Base-by-base conservation (phyloP, 2,113 vertebrate genomes). In the Neopipo cinnamomea region DNA sequence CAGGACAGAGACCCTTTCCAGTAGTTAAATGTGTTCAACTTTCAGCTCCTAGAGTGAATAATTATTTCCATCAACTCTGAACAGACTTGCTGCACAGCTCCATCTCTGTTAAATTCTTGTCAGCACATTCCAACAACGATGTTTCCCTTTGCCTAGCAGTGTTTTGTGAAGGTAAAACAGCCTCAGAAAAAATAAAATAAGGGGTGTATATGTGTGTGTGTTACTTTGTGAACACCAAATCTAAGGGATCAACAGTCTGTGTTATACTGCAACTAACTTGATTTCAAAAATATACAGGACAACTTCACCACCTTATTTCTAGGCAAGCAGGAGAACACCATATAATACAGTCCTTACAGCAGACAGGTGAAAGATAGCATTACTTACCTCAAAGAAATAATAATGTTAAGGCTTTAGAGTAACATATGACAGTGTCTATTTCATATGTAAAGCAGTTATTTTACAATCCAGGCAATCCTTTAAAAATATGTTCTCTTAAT, bases 111-210 rank as follows among this genome's bases (percentile, higher is more conserved):
- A 96, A 85, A 96, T 84, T 85, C 78, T 73, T 82, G 75, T 91
- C 89, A 93, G 93, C 89, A 84, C 94, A 97, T 97, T 97, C 96
- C 95, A 94, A 49, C 31, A 52, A 68, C 66, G 85, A 71, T 37
- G 61, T 67, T 78, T 76, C 76, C 63, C 55, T 88, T 78, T 88
- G 86, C 96, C 81, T 95, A 96, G 96, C 84, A 91, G 92, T 75
- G 71, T 80, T 88, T 61, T 95, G 85, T 72, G 70, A 52, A 86
- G 42, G 52, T 62, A 91, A 55, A 94, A 52, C 10, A 82, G 59
- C 25, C 30, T 53, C 70, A 62, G 56, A 37, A 79, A 62, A 41
- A 88, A 68, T 18, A 83, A 88, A 73, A 53, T 35, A 88, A 37
- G 23, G 17, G 4, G 14, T 2, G 14, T 65, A 22, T 46, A n/a